A percentile compares a stretch with the other conserved stretches of the same genome.
These are phyloP conservation scores for Sicus ferrugineus DNA, from an alignment of 2,888 invertebrate species.

Conservation along the genomic window DNA sequence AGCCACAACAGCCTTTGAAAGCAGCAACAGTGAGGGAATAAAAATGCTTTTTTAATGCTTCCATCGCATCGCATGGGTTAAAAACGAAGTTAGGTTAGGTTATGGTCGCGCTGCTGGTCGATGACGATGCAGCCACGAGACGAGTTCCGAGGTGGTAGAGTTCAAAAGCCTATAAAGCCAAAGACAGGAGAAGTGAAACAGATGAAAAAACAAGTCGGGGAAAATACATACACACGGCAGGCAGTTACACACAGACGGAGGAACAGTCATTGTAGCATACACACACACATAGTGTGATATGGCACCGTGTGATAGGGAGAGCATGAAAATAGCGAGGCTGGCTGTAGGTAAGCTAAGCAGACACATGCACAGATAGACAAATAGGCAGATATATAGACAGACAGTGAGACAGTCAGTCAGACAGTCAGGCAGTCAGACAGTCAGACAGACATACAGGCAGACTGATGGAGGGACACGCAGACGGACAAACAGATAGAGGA, in stretches of 20 bases:
- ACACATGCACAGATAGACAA: neutral
- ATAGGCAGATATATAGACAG: neutral
- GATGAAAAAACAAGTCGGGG: neutral
- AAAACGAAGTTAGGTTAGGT: constrained; percentile 41
- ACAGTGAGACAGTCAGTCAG: neutral
- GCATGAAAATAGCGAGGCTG: too few species aligned
- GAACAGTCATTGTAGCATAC: too few species aligned
- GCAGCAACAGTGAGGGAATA: neutral
- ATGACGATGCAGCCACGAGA: constrained; percentile 6
- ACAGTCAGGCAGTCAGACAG: too few species aligned
- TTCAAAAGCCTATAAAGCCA: constrained; percentile 28
- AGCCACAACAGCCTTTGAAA: neutral
- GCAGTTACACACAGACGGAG: too few species aligned
- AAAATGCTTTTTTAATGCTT: constrained; percentile 11
- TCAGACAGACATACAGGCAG: too few species aligned
- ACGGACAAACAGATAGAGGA: neutral
- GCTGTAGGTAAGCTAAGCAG: neutral
- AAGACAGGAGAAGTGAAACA: neutral
- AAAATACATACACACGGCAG: neutral
- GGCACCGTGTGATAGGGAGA: too few species aligned
- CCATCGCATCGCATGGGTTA: constrained; percentile 10
- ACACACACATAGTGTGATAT: too few species aligned
- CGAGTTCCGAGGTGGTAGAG: constrained; percentile 2
- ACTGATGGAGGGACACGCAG: neutral
- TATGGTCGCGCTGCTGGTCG: constrained; percentile 39